phyloP scores from a whole-genome alignment of 2,888 invertebrate species.

The Volucella inanis region DNA sequence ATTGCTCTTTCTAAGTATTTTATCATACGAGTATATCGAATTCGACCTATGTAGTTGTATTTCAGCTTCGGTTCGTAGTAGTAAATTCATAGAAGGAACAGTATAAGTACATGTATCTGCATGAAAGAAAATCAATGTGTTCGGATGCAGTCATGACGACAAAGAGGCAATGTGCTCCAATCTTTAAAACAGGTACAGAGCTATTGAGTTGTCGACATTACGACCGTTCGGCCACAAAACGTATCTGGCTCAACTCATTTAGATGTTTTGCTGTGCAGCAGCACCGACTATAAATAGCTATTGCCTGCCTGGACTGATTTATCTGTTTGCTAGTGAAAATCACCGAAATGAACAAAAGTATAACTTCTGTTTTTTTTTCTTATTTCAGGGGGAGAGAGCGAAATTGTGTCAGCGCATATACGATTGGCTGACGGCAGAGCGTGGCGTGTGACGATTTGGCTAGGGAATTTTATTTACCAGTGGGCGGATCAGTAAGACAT shows the following conservation, averaged over 20 bases:
- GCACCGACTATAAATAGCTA: constrained; percentile 57
- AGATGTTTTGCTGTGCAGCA: constrained; percentile 39
- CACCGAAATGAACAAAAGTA: constrained; percentile 56
- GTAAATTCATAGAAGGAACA: too few species aligned
- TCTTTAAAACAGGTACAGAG: constrained; percentile 51
- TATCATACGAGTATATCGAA: too few species aligned
- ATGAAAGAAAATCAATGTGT: constrained; percentile 14
- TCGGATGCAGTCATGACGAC: constrained; percentile 11
- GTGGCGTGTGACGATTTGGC: constrained; percentile 60
- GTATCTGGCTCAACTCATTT: constrained; percentile 71
- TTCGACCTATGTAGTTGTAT: too few species aligned
- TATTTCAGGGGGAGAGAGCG: constrained; percentile 13
- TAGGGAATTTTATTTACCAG: constrained; percentile 63
- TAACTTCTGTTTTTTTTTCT: constrained; percentile 5
- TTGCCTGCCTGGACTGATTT: constrained; percentile 60
- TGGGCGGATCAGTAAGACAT: constrained; percentile 74
- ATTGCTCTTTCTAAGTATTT: too few species aligned
- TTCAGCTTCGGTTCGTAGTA: too few species aligned
- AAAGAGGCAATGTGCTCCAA: constrained; percentile 29
- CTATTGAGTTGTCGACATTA: constrained; percentile 72
- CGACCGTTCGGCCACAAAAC: constrained; percentile 47
- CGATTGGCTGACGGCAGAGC: constrained; percentile 71
- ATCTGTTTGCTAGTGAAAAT: constrained; percentile 72
- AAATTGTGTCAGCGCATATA: constrained; percentile 52
- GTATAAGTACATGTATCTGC: background rate